phyloP scores from a whole-genome alignment of 2,797 vertebrate species.

The Hapalemur alaotrensis region DNA sequence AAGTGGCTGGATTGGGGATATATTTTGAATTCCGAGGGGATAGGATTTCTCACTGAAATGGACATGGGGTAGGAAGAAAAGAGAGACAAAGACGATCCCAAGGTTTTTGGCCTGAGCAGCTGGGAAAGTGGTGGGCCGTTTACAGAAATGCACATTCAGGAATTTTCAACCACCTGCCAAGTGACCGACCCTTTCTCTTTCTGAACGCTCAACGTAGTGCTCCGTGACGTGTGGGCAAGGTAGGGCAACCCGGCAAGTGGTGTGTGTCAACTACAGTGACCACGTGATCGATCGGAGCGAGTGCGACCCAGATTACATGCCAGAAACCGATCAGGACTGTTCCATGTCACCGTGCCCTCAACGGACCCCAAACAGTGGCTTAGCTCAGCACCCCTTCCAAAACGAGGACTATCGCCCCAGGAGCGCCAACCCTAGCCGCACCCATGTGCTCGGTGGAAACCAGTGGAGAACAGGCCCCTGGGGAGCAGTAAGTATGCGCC shows the following conservation, averaged over 20 bases:
- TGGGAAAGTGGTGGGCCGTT: not conserved
- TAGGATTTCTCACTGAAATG: not conserved
- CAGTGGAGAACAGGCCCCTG: constrained; percentile 98
- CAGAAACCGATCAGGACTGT: constrained; percentile 93
- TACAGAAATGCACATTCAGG: not conserved
- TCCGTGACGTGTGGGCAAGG: constrained; percentile 97
- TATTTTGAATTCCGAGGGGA: not conserved
- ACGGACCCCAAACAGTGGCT: constrained; percentile 86
- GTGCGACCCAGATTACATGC: constrained; percentile 94
- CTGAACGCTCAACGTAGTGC: constrained; percentile 87
- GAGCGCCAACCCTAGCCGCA: constrained; percentile 80
- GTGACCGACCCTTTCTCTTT: constrained; percentile 66
- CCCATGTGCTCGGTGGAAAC: constrained; percentile 85
- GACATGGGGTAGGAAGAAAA: not conserved
- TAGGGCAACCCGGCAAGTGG: constrained; percentile 93
- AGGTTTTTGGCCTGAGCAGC: not conserved
- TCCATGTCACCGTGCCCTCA: constrained; percentile 94
- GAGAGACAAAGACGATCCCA: not conserved
- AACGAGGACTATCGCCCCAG: constrained; percentile 85
- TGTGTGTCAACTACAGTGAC: constrained; percentile 94
- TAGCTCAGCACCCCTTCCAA: constrained; percentile 81
- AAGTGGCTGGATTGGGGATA: not conserved
- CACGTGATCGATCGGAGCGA: constrained; percentile 91
- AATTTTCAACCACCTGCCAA: not conserved
- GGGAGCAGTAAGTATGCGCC: constrained; percentile 93